Conservation (phyloP, 2,888 invertebrate species). For the Linhomoeus sp. region DNA sequence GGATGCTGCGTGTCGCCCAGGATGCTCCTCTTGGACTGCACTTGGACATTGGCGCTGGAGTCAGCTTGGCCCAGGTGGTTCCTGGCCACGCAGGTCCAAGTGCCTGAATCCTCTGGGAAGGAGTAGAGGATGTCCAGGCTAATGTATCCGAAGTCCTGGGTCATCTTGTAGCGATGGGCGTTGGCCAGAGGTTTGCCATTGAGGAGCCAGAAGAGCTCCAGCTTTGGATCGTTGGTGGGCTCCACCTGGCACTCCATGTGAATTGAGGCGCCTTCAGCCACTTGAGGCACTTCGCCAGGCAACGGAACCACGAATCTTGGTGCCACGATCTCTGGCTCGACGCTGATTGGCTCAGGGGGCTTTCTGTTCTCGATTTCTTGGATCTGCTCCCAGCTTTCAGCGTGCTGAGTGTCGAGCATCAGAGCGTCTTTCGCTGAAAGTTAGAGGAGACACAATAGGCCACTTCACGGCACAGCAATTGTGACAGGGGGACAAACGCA, state of each 20-base stretch:
- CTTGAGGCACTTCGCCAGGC: conserved; percentile 51
- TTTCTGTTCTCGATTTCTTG: conserved; percentile 32
- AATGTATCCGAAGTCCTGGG: conserved; percentile 82
- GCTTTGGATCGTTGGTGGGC: conserved; percentile 65
- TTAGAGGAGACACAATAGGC: background rate
- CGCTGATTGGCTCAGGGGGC: conserved; percentile 13
- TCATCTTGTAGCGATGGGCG: conserved; percentile 19
- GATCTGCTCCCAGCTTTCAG: conserved; percentile 26
- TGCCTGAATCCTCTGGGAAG: conserved; percentile 83
- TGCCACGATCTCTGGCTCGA: conserved; percentile 15
- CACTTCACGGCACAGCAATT: background rate
- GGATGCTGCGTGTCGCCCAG: conserved; percentile 17
- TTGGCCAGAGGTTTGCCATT: conserved; percentile 52
- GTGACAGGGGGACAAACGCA: no score
- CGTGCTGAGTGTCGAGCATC: conserved; percentile 59
- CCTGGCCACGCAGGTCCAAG: conserved; percentile 67
- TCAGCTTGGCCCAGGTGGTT: conserved; percentile 83
- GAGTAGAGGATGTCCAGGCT: conserved; percentile 81
- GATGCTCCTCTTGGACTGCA: conserved; percentile 8
- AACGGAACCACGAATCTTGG: conserved; percentile 17
- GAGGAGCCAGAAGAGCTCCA: conserved; percentile 62
- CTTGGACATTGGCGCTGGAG: conserved; percentile 29
- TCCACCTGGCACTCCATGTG: conserved; percentile 86
- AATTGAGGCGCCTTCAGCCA: conserved; percentile 70
- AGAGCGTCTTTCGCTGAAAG: conserved; percentile 31